Evolutionary conservation across 2,888 invertebrate genomes (phyloP).

Genomic region (Phoenoteleia sp.): DNA sequence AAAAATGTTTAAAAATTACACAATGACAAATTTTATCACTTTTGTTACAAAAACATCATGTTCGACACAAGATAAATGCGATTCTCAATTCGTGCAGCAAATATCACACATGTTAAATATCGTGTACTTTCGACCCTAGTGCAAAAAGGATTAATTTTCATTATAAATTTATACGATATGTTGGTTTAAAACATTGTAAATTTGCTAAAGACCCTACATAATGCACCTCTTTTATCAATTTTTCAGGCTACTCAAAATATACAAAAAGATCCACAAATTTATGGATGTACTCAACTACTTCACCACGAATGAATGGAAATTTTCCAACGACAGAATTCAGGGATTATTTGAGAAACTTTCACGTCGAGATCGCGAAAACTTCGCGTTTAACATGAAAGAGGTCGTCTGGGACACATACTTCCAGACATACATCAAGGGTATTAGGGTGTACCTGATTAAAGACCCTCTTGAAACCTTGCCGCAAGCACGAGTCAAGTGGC

Average conservation of each 20-base stretch:
- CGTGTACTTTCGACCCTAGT: no score
- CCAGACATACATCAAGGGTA: slow-evolving; percentile 90
- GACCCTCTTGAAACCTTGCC: slow-evolving; percentile 93
- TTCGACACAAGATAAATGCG: no score
- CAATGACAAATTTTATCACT: no score
- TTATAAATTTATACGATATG: no score
- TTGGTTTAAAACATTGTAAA: no score
- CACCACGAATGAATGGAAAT: slow-evolving; percentile 92
- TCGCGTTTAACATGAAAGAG: slow-evolving; percentile 91
- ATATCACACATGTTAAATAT: no score
- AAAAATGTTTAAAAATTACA: no score
- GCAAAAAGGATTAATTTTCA: no score
- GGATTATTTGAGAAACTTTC: slow-evolving; percentile 88
- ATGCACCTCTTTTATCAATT: no score
- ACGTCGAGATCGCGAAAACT: slow-evolving; percentile 88
- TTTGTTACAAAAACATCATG: no score
- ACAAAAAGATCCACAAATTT: slow-evolving; percentile 92
- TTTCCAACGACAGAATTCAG: slow-evolving; percentile 89
- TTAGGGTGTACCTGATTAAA: slow-evolving; percentile 92
- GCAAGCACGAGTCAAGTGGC: slow-evolving; percentile 88
- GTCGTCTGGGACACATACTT: slow-evolving; percentile 93
- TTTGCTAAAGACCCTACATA: no score
- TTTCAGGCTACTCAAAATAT: slow-evolving; percentile 91
- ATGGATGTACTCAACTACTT: slow-evolving; percentile 93
- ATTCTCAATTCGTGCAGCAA: no score